phyloP scores from a whole-genome alignment of 2,888 invertebrate genomes.

The Caenorhabditis sp. region DNA sequence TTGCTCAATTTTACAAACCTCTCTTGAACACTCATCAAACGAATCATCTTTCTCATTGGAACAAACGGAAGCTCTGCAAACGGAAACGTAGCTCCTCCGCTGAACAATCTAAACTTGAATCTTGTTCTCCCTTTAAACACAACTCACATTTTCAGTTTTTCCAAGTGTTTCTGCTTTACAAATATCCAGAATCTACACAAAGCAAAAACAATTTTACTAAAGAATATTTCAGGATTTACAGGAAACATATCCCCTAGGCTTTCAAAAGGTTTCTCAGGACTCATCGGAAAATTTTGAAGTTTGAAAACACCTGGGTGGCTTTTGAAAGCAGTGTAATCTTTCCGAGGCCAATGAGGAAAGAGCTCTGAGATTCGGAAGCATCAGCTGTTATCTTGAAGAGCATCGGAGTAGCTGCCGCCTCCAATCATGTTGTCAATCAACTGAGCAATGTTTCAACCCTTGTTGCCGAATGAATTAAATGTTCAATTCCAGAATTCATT shows the following conservation, averaged over 20 bases:
- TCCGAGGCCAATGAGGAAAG: not conserved
- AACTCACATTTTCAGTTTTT: not conserved
- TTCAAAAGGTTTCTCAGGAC: not conserved
- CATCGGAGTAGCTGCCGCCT: not conserved
- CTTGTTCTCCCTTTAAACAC: not conserved
- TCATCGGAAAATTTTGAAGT: too few relatives aligned
- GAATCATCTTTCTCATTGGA: constrained; percentile 1
- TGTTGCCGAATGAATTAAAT: not conserved
- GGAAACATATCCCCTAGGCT: not conserved
- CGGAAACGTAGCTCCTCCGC: not conserved
- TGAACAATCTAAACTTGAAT: constrained; percentile 3
- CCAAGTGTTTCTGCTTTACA: not conserved
- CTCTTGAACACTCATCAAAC: constrained; percentile 12
- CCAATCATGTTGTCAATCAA: not conserved
- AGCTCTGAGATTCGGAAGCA: not conserved
- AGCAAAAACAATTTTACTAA: not conserved
- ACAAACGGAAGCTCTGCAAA: constrained; percentile 19
- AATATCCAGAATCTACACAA: not conserved
- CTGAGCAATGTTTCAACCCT: not conserved
- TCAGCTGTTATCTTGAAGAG: constrained; percentile 7
- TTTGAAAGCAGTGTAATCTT: not conserved
- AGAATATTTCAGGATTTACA: not conserved
- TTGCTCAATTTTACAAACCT: not conserved
- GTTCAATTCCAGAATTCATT: constrained; percentile 12
- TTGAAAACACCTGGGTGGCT: not conserved